These are phyloP conservation scores for Tinea trinotella DNA, from an alignment of 2,888 invertebrate species.

Conservation along the genomic window DNA sequence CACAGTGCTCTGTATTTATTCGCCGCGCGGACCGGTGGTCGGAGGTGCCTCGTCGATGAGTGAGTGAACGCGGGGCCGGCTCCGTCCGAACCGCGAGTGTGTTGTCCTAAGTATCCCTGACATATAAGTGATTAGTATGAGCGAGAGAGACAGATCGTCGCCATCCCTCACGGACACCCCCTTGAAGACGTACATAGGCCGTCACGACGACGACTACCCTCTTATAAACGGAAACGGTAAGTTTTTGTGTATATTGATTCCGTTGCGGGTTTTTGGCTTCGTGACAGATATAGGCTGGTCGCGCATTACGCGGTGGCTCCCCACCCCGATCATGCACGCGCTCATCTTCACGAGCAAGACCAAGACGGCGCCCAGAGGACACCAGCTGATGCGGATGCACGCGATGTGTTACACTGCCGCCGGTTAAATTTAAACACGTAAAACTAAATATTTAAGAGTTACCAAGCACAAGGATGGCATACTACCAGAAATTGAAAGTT, in stretches of 20 bases:
- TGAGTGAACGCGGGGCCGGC: constrained; percentile 58
- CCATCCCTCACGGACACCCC: constrained; percentile 91
- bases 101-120: constrained; percentile 31
- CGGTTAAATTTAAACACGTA: too few relatives aligned
- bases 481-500: too few relatives aligned
- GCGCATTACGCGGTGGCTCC: constrained; percentile 30
- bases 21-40: constrained; percentile 70
- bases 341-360: constrained; percentile 24
- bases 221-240: constrained; percentile 83
- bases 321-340: constrained; percentile 23
- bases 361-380: neutral
- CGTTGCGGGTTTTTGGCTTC: neutral
- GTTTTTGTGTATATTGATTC: constrained; percentile 28
- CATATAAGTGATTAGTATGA: constrained; percentile 80
- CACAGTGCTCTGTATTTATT: constrained; percentile 40
- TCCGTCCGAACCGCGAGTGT: constrained; percentile 46
- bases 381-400: constrained; percentile 22
- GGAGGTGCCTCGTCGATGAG: constrained; percentile 64
- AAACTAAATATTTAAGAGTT: too few relatives aligned
- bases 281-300: constrained; percentile 22
- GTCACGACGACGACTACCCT: constrained; percentile 86
- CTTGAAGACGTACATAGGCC: constrained; percentile 87
- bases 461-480: too few relatives aligned
- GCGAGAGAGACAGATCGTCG: constrained; percentile 91
- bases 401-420: constrained; percentile 7